phyloP scores from a whole-genome alignment of 1,140 invertebrate species.

The Drosophila pseudoobscura region DNA sequence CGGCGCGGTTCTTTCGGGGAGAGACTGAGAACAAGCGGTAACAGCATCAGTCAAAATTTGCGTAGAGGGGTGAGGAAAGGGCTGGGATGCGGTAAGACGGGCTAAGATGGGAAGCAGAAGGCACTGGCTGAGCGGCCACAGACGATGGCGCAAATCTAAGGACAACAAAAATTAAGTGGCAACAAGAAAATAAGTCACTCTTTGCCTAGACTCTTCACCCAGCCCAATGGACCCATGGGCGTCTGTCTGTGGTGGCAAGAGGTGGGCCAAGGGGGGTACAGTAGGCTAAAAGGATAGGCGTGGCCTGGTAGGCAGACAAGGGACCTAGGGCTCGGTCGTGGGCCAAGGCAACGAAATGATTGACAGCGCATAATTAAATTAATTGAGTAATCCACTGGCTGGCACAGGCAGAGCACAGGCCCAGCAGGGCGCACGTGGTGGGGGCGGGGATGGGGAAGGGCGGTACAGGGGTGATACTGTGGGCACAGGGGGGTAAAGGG shows the following conservation, averaged over 20 bases:
- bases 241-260: not conserved
- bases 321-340: not conserved
- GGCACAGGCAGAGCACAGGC: slow-evolving; percentile 7
- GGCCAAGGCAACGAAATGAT: slow-evolving; percentile 81
- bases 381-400: slow-evolving; percentile 83
- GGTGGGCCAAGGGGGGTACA: not conserved
- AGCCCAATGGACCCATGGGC: no score
- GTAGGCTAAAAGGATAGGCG: slow-evolving; percentile 6
- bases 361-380: slow-evolving; percentile 84
- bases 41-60: slow-evolving; percentile 26
- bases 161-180: slow-evolving; percentile 80
- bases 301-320: slow-evolving; percentile 7
- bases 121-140: slow-evolving; percentile 50
- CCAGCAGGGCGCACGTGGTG: not conserved
- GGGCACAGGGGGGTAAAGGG: slow-evolving; percentile 35
- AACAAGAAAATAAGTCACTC: slow-evolving; percentile 76
- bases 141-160: slow-evolving; percentile 57
- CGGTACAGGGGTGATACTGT: no score
- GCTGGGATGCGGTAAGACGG: not conserved
- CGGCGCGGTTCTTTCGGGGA: slow-evolving; percentile 38
- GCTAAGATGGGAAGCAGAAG: slow-evolving; percentile 5
- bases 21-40: not conserved
- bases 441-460: no score
- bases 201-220: slow-evolving; percentile 18
- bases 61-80: slow-evolving; percentile 1